Conservation (phyloP, 2,113 vertebrate species). For the Petroica traversi region DNA sequence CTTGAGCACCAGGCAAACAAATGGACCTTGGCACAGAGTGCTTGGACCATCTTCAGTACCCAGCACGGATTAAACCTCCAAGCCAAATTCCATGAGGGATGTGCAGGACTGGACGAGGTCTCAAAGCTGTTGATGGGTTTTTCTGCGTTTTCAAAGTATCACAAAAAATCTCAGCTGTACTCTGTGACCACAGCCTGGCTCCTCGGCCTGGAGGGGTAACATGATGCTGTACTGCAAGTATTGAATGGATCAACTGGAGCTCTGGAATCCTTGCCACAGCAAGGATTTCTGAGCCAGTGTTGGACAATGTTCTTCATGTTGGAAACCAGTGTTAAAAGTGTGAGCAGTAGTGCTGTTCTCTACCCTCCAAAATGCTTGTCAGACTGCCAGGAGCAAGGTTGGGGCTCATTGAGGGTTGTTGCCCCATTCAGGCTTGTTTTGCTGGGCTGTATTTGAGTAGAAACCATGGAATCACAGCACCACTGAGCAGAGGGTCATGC, state of each 20-base stretch:
- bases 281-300: neutral
- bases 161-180: neutral
- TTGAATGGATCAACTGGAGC: neutral
- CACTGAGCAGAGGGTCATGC: neutral
- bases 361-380: neutral
- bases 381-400: neutral
- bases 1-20: neutral
- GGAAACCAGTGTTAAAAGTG: neutral
- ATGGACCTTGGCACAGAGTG: rapidly evolving
- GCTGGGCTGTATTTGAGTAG: neutral
- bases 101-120: neutral
- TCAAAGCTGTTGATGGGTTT: neutral
- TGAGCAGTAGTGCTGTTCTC: neutral
- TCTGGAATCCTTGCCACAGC: neutral
- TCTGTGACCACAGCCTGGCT: neutral
- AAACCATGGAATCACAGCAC: neutral
- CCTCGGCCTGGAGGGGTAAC: neutral
- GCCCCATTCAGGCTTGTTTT: neutral
- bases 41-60: neutral
- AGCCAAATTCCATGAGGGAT: neutral
- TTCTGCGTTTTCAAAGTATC: neutral
- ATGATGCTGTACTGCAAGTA: neutral
- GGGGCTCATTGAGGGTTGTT: neutral
- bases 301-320: neutral
- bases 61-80: neutral